These are phyloP conservation scores for Cherax destructor DNA, from an alignment of 1,140 invertebrate species.

Conservation along the genomic window DNA sequence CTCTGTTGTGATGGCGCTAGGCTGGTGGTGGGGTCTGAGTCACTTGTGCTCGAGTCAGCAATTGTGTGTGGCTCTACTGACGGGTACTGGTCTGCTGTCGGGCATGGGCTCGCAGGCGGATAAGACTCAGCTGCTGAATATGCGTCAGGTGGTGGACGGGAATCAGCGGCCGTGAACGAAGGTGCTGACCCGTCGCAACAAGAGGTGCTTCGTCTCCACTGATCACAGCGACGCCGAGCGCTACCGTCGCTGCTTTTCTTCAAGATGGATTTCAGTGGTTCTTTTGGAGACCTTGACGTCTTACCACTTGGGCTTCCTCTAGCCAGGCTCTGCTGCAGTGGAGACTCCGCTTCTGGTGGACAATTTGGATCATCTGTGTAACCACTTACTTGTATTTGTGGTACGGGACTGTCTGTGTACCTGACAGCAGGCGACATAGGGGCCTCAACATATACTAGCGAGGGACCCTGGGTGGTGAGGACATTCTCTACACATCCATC, in stretches of 20 bases:
- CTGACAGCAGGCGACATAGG: not conserved
- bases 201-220: constrained; percentile 45
- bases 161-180: not conserved
- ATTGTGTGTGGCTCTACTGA: not conserved
- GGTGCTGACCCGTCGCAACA: constrained; percentile 19
- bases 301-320: constrained; percentile 23
- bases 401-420: not conserved
- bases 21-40: not conserved
- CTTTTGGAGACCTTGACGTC: constrained; percentile 27
- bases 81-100: not conserved
- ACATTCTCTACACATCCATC: not conserved
- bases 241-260: constrained; percentile 41
- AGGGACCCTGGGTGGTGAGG: not conserved
- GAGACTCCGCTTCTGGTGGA: not conserved
- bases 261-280: constrained; percentile 56
- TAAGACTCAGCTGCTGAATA: not conserved
- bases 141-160: not conserved
- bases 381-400: not conserved
- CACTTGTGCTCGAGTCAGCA: not conserved
- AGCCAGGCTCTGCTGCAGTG: not conserved
- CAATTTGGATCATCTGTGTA: not conserved
- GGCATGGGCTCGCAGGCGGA: not conserved
- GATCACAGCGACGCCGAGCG: constrained; percentile 30
- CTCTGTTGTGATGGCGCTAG: not conserved
- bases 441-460: not conserved